Conservation (phyloP, 35 echinoderm and acorn worm genomes). For the Acanthaster planci region DNA sequence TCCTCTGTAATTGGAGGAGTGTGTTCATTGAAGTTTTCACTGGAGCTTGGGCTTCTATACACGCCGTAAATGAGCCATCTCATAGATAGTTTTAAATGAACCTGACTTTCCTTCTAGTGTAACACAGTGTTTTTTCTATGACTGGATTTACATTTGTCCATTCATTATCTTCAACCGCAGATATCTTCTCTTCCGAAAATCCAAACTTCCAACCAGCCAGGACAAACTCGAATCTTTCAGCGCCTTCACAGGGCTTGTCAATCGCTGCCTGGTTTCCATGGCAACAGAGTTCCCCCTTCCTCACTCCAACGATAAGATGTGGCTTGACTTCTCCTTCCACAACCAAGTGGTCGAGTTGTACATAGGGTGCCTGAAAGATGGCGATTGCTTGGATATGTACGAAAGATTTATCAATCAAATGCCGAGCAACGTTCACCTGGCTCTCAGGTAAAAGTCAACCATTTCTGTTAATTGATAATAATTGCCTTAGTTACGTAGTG, state of each 20-base stretch:
- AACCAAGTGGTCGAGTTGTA: constrained; percentile 45
- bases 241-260: constrained; percentile 46
- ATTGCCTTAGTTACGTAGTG: too few species aligned
- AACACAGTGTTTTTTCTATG: too few species aligned
- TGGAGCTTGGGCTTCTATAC: too few species aligned
- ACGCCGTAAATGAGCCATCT: too few species aligned
- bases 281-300: constrained; percentile 48
- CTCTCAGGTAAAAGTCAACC: constrained; percentile 36
- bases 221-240: not conserved
- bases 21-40: too few species aligned
- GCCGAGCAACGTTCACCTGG: constrained; percentile 33
- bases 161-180: not conserved
- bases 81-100: too few species aligned
- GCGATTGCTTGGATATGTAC: constrained; percentile 8
- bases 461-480: not conserved
- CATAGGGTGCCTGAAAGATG: constrained; percentile 16
- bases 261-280: constrained; percentile 53
- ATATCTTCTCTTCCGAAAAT: constrained; percentile 34
- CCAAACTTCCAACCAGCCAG: not conserved
- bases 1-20: too few species aligned
- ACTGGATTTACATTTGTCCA: not conserved
- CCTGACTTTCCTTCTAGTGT: too few species aligned
- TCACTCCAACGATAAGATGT: constrained; percentile 2
- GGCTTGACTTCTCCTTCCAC: constrained; percentile 49
- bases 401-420: constrained; percentile 25